Conservation (phyloP, 2,888 invertebrate genomes). For the Pollenia amentaria region DNA sequence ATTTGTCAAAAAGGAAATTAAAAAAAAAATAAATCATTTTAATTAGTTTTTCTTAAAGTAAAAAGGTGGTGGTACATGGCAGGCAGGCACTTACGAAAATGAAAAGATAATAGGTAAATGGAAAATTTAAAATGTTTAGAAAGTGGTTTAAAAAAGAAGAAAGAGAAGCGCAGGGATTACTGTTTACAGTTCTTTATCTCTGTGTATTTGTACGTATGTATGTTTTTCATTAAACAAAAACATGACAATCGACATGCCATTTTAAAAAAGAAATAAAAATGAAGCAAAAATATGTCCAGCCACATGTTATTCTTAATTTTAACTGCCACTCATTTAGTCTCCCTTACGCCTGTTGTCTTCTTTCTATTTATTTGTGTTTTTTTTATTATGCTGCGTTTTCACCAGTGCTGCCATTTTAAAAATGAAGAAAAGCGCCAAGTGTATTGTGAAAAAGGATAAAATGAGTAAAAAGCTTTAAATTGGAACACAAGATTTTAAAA, state of each 20-base stretch:
- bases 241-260: neutral
- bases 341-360: constrained; percentile 20
- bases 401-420: no score
- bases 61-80: neutral
- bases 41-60: constrained; percentile 21
- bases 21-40: constrained; percentile 25
- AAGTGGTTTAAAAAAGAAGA: neutral
- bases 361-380: neutral
- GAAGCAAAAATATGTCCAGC: neutral
- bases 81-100: constrained; percentile 8
- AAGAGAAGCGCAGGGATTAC: neutral
- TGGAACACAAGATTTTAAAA: no score
- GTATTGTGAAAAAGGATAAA: no score
- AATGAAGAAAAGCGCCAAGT: no score
- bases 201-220: neutral
- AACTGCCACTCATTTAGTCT: constrained; percentile 29
- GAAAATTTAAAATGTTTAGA: constrained; percentile 21
- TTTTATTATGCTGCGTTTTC: neutral
- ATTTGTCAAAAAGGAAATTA: neutral
- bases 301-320: constrained; percentile 44
- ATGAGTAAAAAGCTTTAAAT: no score
- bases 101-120: constrained; percentile 5
- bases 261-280: neutral
- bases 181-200: neutral
- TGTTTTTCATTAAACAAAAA: neutral